Base-by-base conservation (phyloP, 2,797 vertebrate species). In the Manis crassicaudata region DNA sequence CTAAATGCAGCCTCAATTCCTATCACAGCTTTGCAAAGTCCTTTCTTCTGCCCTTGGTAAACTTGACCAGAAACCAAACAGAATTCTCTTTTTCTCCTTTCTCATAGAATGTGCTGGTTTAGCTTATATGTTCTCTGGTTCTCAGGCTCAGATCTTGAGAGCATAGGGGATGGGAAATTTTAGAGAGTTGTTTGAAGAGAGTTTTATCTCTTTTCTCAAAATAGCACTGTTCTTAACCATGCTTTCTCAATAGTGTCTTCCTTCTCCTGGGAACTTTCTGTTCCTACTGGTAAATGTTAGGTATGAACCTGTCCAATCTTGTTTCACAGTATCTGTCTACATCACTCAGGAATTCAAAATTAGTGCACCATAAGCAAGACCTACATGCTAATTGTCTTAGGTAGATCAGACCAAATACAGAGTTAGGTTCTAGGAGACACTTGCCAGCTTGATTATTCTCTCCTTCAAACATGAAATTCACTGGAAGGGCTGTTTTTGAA, bases 261-360 rank as follows among this genome's bases (percentile, higher is more conserved):
- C 94, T 89, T 86, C 50, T 56, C 27, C 81, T 95, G 88, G 84
- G 90, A 96, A 96, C 84, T 79, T 82, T 88, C 94, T 67, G 32
- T 94, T 98, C 96, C 84, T 96, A 0, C 21, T 32, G 68, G 80
- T 68, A 76, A 86, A 23, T 6, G 60, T n/a, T 58, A n/a, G 93
- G 93, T 79, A 6, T 17, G 73, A 94, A 96, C 81, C 54, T 92
- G 94, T 40, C 83, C 54, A 13, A 0, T 77, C 63, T 73, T 94
- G 95, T 46, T 40, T 82, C 56, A 68, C 5, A 43, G n/a, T 77
- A 82, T 8, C 25, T 68, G 37, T 92, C 46, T 2, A 0, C 32
- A 6, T 77, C 81, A 7, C 86, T 96, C 92, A 81, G 27, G 96
- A 91, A 77, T 86, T 87, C 96, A 17, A 68, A 92, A 92, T n/a